Percentiles rank a stretch among this genome's conserved stretches.
Conservation (phyloP, 2,113 vertebrate species). For the Chaenocephalus aceratus region DNA sequence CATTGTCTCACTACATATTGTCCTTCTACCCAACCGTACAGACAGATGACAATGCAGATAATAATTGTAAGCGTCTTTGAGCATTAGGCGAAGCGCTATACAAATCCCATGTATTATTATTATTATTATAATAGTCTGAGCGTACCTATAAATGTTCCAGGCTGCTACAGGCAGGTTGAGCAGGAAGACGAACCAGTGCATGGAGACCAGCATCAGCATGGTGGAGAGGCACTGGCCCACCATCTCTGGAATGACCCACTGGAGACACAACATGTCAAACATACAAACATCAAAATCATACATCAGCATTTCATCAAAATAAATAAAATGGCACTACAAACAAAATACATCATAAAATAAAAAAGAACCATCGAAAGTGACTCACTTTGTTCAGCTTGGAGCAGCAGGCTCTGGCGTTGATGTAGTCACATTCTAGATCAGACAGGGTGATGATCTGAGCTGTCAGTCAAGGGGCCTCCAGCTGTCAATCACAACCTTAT, state of each 20-base stretch:
- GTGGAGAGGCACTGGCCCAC: conserved; percentile 91
- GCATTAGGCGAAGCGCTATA: too few species aligned
- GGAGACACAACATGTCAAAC: conserved; percentile 16
- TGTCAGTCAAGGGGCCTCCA: conserved; percentile 80
- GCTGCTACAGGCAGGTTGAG: conserved; percentile 95
- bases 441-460: conserved; percentile 96
- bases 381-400: conserved; percentile 98
- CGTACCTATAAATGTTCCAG: conserved; percentile 95
- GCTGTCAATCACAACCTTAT: background rate
- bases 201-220: conserved; percentile 92
- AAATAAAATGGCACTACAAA: background rate
- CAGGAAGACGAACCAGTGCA: conserved; percentile 98
- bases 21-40: too few species aligned
- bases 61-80: too few species aligned
- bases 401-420: conserved; percentile 97
- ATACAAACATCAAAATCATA: background rate
- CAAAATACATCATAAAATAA: background rate
- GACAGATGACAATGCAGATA: too few species aligned
- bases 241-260: conserved; percentile 97
- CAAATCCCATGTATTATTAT: too few species aligned
- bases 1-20: too few species aligned
- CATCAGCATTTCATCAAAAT: background rate
- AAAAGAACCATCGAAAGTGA: background rate
- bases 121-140: background rate
- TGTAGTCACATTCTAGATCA: conserved; percentile 98